phyloP scores from a whole-genome alignment of 2,888 invertebrate species.

The Drosophila parthenogenetica region DNA sequence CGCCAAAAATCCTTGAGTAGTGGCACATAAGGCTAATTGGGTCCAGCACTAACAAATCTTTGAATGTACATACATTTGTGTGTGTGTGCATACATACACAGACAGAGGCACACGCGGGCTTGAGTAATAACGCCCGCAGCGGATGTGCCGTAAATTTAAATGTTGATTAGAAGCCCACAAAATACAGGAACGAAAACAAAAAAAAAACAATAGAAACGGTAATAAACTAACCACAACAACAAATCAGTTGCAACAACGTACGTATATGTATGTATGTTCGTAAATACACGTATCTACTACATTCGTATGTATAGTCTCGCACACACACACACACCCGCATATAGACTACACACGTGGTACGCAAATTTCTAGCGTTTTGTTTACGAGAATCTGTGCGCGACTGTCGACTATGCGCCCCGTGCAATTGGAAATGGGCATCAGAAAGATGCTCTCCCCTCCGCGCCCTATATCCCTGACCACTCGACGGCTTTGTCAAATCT shows the following conservation, averaged over 20 bases:
- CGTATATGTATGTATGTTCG: background rate
- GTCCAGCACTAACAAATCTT: constrained; percentile 20
- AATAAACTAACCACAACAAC: constrained; percentile 42
- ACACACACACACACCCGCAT: constrained; percentile 19
- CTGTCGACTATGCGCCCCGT: constrained; percentile 48
- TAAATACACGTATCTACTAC: constrained; percentile 6
- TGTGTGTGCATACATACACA: constrained; percentile 1
- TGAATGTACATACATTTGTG: constrained; percentile 9
- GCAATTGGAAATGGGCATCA: constrained; percentile 56
- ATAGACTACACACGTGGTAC: constrained; percentile 70
- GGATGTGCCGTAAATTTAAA: constrained; percentile 66
- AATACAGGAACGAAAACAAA: constrained; percentile 18
- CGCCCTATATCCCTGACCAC: constrained; percentile 18
- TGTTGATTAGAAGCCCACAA: constrained; percentile 54
- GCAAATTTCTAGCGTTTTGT: constrained; percentile 68
- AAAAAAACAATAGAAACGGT: constrained; percentile 26
- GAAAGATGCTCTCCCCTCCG: constrained; percentile 18
- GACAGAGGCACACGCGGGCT: constrained; percentile 32
- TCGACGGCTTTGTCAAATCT: constrained; percentile 65
- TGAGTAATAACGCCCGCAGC: constrained; percentile 55
- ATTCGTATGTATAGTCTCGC: constrained; percentile 16
- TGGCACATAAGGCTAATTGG: constrained; percentile 13
- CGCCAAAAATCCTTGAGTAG: constrained; percentile 41
- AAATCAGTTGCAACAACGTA: constrained; percentile 40
- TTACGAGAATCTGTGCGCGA: constrained; percentile 67